phyloP scores from a whole-genome alignment of 2,113 vertebrate genomes.

The Hemicordylus capensis region DNA sequence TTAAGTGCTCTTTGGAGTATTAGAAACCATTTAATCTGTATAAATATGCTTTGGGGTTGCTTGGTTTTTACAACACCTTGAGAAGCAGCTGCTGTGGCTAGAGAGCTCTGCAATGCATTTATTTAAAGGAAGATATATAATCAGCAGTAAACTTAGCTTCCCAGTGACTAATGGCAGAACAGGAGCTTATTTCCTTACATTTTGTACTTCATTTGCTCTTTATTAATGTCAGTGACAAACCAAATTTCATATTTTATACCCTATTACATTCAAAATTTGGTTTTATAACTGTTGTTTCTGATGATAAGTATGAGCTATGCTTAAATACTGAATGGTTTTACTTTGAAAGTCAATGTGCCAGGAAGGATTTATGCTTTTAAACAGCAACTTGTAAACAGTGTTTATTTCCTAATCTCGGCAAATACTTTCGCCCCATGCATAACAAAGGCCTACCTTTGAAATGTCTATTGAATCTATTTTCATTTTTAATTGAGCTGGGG shows the following conservation, averaged over 20 bases:
- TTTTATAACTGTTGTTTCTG: slow-evolving; percentile 57
- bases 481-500: slow-evolving; percentile 53
- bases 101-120: slow-evolving; percentile 47
- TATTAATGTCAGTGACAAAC: slow-evolving; percentile 46
- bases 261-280: slow-evolving; percentile 51
- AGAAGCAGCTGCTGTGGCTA: slow-evolving; percentile 50
- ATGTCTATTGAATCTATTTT: slow-evolving; percentile 52
- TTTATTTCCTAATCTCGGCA: slow-evolving; percentile 56
- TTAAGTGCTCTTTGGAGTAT: slow-evolving; percentile 69
- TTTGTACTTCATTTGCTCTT: slow-evolving; percentile 42
- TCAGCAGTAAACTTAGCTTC: slow-evolving; percentile 42
- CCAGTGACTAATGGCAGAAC: slow-evolving; percentile 36
- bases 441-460: slow-evolving; percentile 31
- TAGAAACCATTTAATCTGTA: slow-evolving; percentile 64
- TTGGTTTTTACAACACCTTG: slow-evolving; percentile 62
- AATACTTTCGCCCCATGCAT: slow-evolving; percentile 43
- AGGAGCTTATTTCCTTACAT: slow-evolving; percentile 18
- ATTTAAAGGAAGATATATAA: slow-evolving; percentile 63
- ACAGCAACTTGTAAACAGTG: slow-evolving; percentile 49
- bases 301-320: slow-evolving; percentile 45
- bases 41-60: slow-evolving; percentile 66
- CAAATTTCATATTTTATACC: slow-evolving; percentile 48
- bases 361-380: slow-evolving; percentile 53
- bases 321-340: slow-evolving; percentile 48
- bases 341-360: slow-evolving; percentile 49